Evolutionary conservation across 1,140 invertebrate genomes (phyloP), one percentile per base, ranked within the genome.

Genomic region (Scaptodrosophila lebanonensis): DNA sequence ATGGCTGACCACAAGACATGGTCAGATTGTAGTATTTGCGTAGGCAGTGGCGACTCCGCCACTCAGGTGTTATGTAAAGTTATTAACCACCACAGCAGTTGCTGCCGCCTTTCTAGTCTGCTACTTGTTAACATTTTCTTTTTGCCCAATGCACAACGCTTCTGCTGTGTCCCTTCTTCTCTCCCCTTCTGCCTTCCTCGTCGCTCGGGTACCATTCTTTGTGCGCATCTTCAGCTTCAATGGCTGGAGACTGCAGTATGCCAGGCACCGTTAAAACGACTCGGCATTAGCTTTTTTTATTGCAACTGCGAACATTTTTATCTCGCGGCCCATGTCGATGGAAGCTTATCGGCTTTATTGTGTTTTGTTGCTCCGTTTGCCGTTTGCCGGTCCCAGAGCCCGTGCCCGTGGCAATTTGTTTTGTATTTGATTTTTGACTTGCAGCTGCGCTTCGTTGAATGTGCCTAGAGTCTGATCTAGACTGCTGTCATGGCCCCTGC

Each of bases 11-110:
- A 29, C 22, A 17, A 17, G 4, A 18, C 12, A 25, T 8, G 20
- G 54, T 25, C 16, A n/a, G n/a, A n/a, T n/a, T n/a, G n/a, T n/a
- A n/a, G n/a, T n/a, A n/a, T n/a, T n/a, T n/a, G n/a, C n/a, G n/a
- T n/a, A n/a, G n/a, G n/a, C n/a, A n/a, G n/a, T n/a, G n/a, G n/a
- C 36, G 20, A 16, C 58, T 42, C 27, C 42, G 27, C 51, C 48
- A 59, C 35, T 73, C 53, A 38, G 70, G 64, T 77, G 75, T 77
- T 77, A 77, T 77, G 75, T 57, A 77, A 77, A 54, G 59, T 68
- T 61, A 79, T 77, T 79, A 72, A 65, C 71, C 66, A 68, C 65
- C 65, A 61, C 50, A 58, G 67, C 57, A 27, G 52, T 43, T 52
- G 56, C 30, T 48, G 57, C 40, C 57, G 51, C 15, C 49, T 35